Percentiles rank a stretch among this genome's conserved stretches.
Conservation (phyloP, 2,888 invertebrate species). For the Cryptocephalus primarius region DNA sequence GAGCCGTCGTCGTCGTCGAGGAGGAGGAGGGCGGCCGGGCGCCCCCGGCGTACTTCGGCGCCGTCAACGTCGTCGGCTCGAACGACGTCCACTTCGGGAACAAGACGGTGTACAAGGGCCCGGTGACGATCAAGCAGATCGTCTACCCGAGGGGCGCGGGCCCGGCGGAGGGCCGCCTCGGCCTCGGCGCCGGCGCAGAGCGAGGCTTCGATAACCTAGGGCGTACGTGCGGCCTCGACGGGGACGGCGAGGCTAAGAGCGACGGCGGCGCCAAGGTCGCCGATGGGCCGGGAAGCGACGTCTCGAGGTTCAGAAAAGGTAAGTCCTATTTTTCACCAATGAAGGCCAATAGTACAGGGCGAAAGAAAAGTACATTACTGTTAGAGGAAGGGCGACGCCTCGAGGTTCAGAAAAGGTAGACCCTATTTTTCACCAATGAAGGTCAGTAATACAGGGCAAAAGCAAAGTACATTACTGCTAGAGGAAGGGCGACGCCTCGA, state of each 20-base stretch:
- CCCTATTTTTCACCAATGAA: no score
- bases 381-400: no score
- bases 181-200: not conserved
- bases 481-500: no score
- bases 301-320: no score
- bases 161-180: not conserved
- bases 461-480: no score
- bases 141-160: slow-evolving; percentile 36
- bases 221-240: not conserved
- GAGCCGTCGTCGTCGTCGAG: slow-evolving; percentile 5
- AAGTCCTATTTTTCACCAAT: no score
- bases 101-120: slow-evolving; percentile 66
- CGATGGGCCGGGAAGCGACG: no score
- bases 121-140: slow-evolving; percentile 66
- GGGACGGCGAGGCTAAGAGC: not conserved
- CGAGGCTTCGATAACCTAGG: not conserved
- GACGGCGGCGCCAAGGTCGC: not conserved
- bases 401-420: no score
- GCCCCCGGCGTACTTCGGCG: slow-evolving; percentile 37
- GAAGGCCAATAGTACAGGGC: no score
- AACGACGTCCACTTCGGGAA: slow-evolving; percentile 66
- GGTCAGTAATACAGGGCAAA: no score
- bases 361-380: no score
- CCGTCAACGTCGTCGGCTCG: slow-evolving; percentile 55
- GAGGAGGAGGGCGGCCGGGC: not conserved